phyloP scores from a whole-genome alignment of 2,888 invertebrate genomes.

The Leptarthrus brevirostris region DNA sequence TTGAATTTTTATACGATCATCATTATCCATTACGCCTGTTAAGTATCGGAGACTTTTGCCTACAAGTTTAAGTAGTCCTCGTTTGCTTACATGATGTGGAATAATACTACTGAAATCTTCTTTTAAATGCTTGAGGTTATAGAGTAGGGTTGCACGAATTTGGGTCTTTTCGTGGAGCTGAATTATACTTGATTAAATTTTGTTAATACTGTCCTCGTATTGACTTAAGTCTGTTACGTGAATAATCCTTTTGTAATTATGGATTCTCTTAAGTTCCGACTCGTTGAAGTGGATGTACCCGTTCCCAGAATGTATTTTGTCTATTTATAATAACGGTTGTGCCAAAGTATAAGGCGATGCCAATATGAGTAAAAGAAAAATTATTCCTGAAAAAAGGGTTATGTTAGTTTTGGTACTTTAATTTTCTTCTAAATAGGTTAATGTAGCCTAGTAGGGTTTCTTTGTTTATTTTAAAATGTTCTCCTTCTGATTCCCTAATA shows the following conservation, averaged over 20 bases:
- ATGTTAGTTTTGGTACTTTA: conserved; percentile 20
- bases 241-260: not conserved
- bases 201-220: no score
- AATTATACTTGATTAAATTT: no score
- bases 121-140: conserved; percentile 28
- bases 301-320: no score
- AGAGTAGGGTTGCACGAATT: no score
- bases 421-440: conserved; percentile 40
- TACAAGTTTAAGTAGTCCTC: conserved; percentile 1
- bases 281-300: conserved; percentile 16
- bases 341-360: not conserved
- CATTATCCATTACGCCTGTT: conserved; percentile 24
- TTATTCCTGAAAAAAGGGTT: conserved; percentile 18
- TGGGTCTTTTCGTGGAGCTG: no score
- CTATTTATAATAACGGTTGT: conserved; percentile 7
- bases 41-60: no score
- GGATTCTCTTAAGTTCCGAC: conserved; percentile 6
- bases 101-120: conserved; percentile 29
- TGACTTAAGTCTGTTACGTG: not conserved
- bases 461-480: conserved; percentile 34
- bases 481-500: conserved; percentile 8
- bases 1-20: conserved; percentile 6
- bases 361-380: not conserved
- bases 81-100: conserved; percentile 18
- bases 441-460: conserved; percentile 22